Conservation (phyloP, 2,797 vertebrate species). For the Carapus acus region DNA sequence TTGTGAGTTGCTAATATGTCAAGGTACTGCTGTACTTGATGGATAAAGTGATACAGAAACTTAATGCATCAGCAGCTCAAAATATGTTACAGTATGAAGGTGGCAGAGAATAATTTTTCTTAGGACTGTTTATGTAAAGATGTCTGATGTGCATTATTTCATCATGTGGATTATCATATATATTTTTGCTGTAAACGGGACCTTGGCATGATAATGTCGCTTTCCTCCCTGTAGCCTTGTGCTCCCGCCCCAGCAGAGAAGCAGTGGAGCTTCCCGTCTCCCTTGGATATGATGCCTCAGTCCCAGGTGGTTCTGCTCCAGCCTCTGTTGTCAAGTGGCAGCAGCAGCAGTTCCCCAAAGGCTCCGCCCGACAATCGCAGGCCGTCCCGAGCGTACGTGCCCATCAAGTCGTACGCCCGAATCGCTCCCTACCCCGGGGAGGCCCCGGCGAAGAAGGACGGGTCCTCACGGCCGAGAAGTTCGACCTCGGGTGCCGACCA, state of each 20-base stretch:
- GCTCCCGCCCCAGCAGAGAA: constrained; percentile 64
- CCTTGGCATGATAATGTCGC: constrained; percentile 6
- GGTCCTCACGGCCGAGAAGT: constrained; percentile 41
- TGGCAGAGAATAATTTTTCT: too few species aligned
- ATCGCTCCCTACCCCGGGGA: constrained; percentile 81
- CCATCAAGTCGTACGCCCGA: constrained; percentile 83
- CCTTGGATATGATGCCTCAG: constrained; percentile 78
- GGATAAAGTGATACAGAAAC: too few species aligned
- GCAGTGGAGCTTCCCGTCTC: constrained; percentile 80
- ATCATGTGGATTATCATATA: too few species aligned
- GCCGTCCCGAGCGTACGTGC: constrained; percentile 73
- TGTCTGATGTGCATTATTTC: background rate
- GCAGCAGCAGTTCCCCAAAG: constrained; percentile 58
- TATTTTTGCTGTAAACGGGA: too few species aligned
- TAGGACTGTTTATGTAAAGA: background rate
- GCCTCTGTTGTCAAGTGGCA: constrained; percentile 70
- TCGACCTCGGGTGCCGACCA: constrained; percentile 42
- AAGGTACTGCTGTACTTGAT: too few species aligned
- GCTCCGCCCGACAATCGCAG: constrained; percentile 64
- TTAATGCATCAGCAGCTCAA: too few species aligned
- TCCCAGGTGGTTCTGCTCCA: constrained; percentile 83
- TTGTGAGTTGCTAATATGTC: too few species aligned
- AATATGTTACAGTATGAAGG: too few species aligned
- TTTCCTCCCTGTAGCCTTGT: constrained; percentile 58
- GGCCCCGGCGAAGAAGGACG: constrained; percentile 40